Evolutionary conservation across 2,113 vertebrate genomes (phyloP).

Genomic region (Steatornis caripensis): DNA sequence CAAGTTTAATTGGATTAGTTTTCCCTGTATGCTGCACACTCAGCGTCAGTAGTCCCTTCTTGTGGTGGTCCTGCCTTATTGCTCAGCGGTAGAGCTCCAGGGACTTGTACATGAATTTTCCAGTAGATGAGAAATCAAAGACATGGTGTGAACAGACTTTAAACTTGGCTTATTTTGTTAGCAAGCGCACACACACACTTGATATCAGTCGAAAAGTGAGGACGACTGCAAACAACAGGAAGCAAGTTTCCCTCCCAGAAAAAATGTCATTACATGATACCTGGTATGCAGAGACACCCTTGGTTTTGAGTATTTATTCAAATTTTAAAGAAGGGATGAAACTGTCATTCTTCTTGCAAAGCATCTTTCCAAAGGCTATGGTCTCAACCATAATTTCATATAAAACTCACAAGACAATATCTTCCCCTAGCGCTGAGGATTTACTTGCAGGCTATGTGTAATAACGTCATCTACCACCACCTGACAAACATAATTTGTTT

Average conservation of each 20-base stretch:
- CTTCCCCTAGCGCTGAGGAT: not conserved
- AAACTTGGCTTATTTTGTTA: not conserved
- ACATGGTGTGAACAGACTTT: not conserved
- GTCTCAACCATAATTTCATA: fast-evolving
- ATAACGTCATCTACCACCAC: not conserved
- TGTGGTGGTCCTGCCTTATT: not conserved
- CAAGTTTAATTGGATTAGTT: not conserved
- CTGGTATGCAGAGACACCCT: not conserved
- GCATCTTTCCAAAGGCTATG: not conserved
- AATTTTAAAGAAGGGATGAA: not conserved
- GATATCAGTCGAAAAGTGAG: not conserved
- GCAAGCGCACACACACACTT: not conserved
- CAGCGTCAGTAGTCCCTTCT: not conserved
- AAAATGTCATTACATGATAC: not conserved
- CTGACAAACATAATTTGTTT: not conserved
- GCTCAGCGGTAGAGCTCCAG: not conserved
- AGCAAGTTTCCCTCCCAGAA: not conserved
- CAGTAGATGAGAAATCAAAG: not conserved
- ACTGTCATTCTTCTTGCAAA: not conserved
- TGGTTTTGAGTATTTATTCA: not conserved
- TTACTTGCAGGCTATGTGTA: not conserved
- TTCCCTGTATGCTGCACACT: not conserved
- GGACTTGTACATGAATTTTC: not conserved
- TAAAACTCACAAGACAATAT: fast-evolving
- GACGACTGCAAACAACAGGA: not conserved